phyloP scores from a whole-genome alignment of 64 coral and sea anemone genomes.

The Platygyra sinensis region DNA sequence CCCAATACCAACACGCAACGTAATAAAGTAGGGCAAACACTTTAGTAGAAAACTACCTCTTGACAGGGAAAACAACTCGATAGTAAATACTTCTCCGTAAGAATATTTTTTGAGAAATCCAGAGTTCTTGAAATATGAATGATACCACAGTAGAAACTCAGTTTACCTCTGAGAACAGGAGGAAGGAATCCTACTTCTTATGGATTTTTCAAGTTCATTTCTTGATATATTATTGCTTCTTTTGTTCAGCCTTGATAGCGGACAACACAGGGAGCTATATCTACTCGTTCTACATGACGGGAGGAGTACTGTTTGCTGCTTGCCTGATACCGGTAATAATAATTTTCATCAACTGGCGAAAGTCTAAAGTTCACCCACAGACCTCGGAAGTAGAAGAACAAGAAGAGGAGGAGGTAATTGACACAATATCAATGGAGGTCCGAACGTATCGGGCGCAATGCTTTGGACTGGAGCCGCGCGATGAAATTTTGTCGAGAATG shows the following conservation, averaged over 20 bases:
- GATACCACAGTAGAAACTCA: no score
- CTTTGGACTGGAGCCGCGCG: neutral
- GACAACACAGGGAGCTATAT: neutral
- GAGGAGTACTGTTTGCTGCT: neutral
- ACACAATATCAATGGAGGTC: neutral
- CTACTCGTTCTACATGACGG: neutral
- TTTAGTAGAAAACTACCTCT: no score
- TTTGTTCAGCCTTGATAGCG: constrained; percentile 14
- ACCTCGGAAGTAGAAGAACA: neutral
- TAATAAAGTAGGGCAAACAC: no score
- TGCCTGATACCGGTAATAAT: neutral
- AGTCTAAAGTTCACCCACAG: neutral
- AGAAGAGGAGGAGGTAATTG: neutral
- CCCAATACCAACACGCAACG: no score
- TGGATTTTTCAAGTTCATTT: neutral
- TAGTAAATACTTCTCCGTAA: no score
- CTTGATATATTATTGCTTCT: neutral
- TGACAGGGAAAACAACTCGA: no score
- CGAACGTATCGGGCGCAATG: neutral
- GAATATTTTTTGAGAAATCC: no score
- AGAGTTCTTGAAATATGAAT: no score
- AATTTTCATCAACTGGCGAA: neutral
- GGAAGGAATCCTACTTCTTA: neutral
- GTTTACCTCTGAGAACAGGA: no score
- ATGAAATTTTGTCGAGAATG: neutral